Evolutionary conservation across 2,113 vertebrate species (phyloP), one percentile per base, ranked within the genome.

Genomic region (Irena cyanogastra): DNA sequence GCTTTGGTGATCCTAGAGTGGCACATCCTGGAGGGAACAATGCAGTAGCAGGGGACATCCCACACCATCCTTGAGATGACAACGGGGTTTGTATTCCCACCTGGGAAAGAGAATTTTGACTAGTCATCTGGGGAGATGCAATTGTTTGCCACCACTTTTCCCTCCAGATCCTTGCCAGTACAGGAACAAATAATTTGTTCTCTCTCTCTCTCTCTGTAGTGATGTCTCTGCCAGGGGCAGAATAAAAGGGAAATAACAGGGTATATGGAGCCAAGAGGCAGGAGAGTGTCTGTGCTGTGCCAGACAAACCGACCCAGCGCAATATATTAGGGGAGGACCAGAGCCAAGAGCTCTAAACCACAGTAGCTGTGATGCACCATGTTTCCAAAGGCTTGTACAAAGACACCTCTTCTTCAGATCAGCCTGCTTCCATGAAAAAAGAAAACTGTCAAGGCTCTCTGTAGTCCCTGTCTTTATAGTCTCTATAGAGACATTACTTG

Each of bases 211-310:
- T 90, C 9, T 90, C n/a, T 71, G 30, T 78, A 81, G 56, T 41
- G 52, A 83, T 68, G 69, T 70, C 71, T 93, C 85, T 96, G 93
- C 88, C 83, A 94, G 76, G 72, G 71, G 83, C 42, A 94, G 92
- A 87, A 90, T 76, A 84, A 94, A 94, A 96, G 64, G 64, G 85
- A 96, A 96, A 95, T 92, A 83, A 83, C 59, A 94, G 79, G n/a
- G 70, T 91, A 45, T 83, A 66, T 20, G 20, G 52, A 95, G 91
- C 91, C 88, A 93, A 93, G 54, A 90, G 88, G 77, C 77, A 95
- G 44, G 28, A 41, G 33, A 87, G 42, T 50, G 30, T 69, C 90
- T 91, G 66, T 70, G 30, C 49, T 83, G 65, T 78, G 92, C 84
- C 95, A 94, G 82, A 54, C 50, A 91, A 95, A 90, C 68, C 13